Percentiles rank a stretch among this genome's conserved stretches.
These are phyloP conservation scores for Sylvilagus bachmani DNA, from an alignment of 2,113 vertebrate genomes.

Conservation along the genomic window DNA sequence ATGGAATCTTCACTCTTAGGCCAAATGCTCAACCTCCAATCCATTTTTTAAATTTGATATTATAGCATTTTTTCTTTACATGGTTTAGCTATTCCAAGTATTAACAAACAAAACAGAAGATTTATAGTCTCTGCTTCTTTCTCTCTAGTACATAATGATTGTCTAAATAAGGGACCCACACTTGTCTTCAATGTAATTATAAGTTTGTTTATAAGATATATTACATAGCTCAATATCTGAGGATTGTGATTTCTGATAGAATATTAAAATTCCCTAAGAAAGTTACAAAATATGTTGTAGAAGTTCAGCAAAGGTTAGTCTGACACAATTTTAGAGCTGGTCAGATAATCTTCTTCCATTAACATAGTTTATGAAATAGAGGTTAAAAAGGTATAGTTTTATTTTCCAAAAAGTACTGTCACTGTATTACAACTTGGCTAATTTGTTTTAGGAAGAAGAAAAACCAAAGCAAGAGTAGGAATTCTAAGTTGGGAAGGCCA, in stretches of 20 bases:
- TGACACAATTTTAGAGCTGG: neutral
- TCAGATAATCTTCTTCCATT: neutral
- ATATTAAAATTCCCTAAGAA: neutral
- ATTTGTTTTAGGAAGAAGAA: neutral
- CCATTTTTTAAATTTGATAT: constrained; percentile 6
- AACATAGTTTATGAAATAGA: neutral
- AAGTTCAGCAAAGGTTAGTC: neutral
- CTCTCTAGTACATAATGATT: neutral
- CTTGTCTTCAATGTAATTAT: neutral
- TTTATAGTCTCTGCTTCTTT: neutral
- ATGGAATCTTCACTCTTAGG: too few species aligned
- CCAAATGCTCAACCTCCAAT: neutral
- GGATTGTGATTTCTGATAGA: neutral
- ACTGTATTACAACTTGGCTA: neutral
- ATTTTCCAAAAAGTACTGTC: neutral
- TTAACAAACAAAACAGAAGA: neutral
- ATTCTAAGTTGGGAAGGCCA: neutral
- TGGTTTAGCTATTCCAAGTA: neutral
- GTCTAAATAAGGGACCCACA: neutral
- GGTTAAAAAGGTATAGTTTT: neutral
- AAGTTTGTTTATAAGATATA: neutral
- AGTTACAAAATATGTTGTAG: neutral
- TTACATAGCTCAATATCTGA: neutral
- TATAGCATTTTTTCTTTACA: neutral
- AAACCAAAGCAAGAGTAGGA: neutral